These are phyloP conservation scores for Takifugu flavidus DNA, from an alignment of 2,113 vertebrate genomes.

Conservation along the genomic window DNA sequence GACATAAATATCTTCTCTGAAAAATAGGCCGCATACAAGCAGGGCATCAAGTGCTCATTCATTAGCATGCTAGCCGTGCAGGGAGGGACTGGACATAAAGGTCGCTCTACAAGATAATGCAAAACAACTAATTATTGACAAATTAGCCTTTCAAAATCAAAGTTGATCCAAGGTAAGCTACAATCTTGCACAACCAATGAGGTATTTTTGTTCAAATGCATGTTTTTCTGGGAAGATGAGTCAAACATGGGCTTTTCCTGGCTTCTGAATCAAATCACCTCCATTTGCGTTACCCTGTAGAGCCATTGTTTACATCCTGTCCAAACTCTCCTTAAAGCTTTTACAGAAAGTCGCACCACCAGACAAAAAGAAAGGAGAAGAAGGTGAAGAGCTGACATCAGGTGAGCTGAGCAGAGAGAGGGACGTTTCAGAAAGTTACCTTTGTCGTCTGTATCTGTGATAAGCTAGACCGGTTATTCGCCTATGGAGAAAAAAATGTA, in stretches of 20 bases:
- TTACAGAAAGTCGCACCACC: conserved; percentile 44
- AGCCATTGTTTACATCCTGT: conserved; percentile 20
- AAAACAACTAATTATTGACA: no score
- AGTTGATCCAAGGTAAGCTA: no score
- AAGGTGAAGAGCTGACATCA: conserved; percentile 12
- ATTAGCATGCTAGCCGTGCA: conserved; percentile 42
- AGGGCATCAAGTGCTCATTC: conserved; percentile 23
- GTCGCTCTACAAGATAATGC: conserved; percentile 19
- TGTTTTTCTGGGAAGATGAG: no score
- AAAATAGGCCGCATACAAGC: conserved; percentile 30
- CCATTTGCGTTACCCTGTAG: not conserved
- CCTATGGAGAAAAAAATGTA: conserved; percentile 61
- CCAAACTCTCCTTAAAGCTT: conserved; percentile 1
- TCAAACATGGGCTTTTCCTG: not conserved
- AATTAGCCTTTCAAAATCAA: no score
- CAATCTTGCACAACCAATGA: no score
- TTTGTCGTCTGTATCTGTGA: conserved; percentile 70
- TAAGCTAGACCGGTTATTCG: conserved; percentile 71
- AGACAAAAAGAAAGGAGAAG: conserved; percentile 18
- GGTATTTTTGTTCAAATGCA: no score
- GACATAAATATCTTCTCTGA: conserved; percentile 29
- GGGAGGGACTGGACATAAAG: conserved; percentile 28
- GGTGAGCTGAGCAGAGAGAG: conserved; percentile 12
- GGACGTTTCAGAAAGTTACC: conserved; percentile 53
- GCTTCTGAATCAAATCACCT: not conserved